Conservation (phyloP, 2,797 vertebrate genomes). For the Schizopygopsis pylzovi region DNA sequence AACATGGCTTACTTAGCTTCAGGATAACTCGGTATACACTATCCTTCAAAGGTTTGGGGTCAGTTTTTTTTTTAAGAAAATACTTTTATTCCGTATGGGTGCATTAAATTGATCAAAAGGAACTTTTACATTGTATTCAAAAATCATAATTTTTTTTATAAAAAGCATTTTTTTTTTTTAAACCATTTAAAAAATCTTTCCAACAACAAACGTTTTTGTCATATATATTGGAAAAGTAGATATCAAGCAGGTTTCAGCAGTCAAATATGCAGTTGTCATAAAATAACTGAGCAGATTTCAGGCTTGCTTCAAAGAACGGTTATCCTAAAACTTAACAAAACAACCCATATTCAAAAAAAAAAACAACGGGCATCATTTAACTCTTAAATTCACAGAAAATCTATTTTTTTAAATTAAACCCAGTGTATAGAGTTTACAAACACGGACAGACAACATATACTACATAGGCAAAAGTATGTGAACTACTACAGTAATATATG, state of each 20-base stretch:
- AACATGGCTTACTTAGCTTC: background rate
- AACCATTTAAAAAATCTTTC: background rate
- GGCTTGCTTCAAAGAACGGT: background rate
- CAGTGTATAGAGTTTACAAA: constrained; percentile 51
- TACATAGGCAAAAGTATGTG: constrained; percentile 21
- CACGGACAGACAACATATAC: constrained; percentile 43
- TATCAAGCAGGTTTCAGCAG: background rate
- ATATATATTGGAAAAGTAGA: background rate
- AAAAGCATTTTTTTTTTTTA: too few species aligned
- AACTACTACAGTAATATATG: constrained; percentile 7
- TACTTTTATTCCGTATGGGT: background rate
- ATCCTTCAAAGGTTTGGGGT: background rate
- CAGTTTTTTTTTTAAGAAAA: background rate
- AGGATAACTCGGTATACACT: background rate
- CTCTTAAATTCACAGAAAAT: background rate
- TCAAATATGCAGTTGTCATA: background rate
- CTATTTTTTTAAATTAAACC: constrained; percentile 17
- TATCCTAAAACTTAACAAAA: background rate
- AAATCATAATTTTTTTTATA: too few species aligned
- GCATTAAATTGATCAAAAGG: background rate
- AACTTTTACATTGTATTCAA: background rate
- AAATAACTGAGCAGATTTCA: constrained; percentile 50
- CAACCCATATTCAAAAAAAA: background rate
- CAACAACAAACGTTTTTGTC: background rate
- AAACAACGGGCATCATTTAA: background rate